These are phyloP conservation scores for Agrotis segetum DNA, from an alignment of 2,888 invertebrate genomes.

Conservation along the genomic window DNA sequence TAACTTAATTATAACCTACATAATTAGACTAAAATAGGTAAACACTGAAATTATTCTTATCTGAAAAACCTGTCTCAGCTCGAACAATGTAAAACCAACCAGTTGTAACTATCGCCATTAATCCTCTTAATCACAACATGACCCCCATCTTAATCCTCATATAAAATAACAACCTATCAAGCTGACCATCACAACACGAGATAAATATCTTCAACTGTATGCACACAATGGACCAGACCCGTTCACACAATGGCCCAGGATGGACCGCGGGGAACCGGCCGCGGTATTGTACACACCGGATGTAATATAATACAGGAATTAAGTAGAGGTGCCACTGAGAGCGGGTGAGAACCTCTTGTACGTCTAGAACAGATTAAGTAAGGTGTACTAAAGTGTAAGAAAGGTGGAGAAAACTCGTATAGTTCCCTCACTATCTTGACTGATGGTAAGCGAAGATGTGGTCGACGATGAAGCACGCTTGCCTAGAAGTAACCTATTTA, in stretches of 20 bases:
- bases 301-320: conserved; percentile 52
- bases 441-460: no score
- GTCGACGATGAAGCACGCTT: no score
- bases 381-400: no score
- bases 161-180: conserved; percentile 43
- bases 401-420: no score
- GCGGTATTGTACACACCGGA: conserved; percentile 61
- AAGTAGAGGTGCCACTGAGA: conserved; percentile 58
- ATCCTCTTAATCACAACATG: conserved; percentile 11
- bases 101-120: neutral
- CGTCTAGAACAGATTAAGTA: neutral
- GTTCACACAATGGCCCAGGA: conserved; percentile 34
- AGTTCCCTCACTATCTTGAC: no score
- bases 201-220: conserved; percentile 48
- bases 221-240: conserved; percentile 40
- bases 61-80: no score
- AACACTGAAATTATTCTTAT: no score
- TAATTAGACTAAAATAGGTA: no score
- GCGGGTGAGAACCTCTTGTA: conserved; percentile 49
- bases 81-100: no score
- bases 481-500: no score
- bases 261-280: conserved; percentile 43
- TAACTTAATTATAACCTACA: no score
- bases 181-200: conserved; percentile 59
- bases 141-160: conserved; percentile 18